Evolutionary conservation across 2,888 invertebrate genomes (phyloP), one percentile per base, ranked within the genome.

Genomic region (Polylopha cassiicola): DNA sequence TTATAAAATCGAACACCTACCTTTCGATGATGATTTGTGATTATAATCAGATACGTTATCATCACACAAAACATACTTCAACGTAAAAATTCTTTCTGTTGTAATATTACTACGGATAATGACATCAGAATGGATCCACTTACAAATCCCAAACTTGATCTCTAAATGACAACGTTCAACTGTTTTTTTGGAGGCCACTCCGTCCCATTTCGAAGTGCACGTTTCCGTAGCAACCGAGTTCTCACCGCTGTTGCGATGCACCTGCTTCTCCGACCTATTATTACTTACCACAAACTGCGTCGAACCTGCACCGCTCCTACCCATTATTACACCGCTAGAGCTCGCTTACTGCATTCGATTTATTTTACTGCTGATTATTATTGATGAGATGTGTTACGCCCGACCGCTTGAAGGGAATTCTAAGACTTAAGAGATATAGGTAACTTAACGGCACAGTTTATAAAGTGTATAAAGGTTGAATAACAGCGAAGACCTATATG

Each of bases 281-380:
- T 54, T 61, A 56, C 44, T 43, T 44, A 45, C 49, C 51, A 50
- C 55, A 50, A 53, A 57, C 51, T 55, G 46, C 52, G 50, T 39
- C 37, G 42, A 52, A 47, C 45, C 49, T 50, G 46, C n/a, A n/a
- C n/a, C n/a, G n/a, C 33, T 39, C 43, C 37, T 51, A 47, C 53
- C 46, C 48, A 50, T 49, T 55, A 57, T 55, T 56, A 61, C 49
- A 48, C 44, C 47, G 44, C 50, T 49, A 20, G 20, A 5, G 33
- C 13, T 5, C 9, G 33, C n/a, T n/a, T 34, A 34, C 32, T 33
- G 28, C 11, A 21, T 33, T 43, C 43, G 33, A 38, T 43, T 38
- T 29, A 43, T 32, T 43, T 43, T 24, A 43, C 23, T 34, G 28
- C 14, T 8, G 28, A 13, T 8, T 20, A 37, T 24, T 10, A 14